phyloP scores from a whole-genome alignment of 2,113 vertebrate species.

The Xerus inauris region DNA sequence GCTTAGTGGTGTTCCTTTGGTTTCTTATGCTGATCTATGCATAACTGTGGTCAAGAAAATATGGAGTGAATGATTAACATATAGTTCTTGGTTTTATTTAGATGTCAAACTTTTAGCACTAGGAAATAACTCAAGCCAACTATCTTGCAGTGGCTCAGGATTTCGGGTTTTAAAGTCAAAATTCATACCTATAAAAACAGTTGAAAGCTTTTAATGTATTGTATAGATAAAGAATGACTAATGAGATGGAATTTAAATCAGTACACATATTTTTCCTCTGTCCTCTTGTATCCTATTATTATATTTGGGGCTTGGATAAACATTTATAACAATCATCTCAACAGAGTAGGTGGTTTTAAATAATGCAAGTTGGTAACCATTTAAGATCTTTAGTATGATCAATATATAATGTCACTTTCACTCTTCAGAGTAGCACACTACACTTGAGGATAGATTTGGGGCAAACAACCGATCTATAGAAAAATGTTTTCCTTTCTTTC shows the following conservation, averaged over 20 bases:
- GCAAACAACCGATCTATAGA: not conserved
- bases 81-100: slow-evolving; percentile 50
- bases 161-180: slow-evolving; percentile 60
- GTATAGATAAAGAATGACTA: slow-evolving; percentile 48
- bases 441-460: not conserved
- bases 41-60: slow-evolving; percentile 65
- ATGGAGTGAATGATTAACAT: slow-evolving; percentile 45
- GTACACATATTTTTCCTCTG: not conserved
- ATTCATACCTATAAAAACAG: slow-evolving; percentile 49
- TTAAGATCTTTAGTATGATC: slow-evolving; percentile 1
- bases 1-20: not conserved
- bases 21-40: slow-evolving; percentile 67
- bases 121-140: slow-evolving; percentile 48
- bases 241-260: slow-evolving; percentile 40
- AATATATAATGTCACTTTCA: not conserved
- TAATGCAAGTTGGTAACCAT: not conserved
- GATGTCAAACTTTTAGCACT: slow-evolving; percentile 56
- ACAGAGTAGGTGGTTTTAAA: slow-evolving; percentile 7
- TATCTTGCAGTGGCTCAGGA: slow-evolving; percentile 20
- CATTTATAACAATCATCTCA: not conserved
- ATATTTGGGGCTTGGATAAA: not conserved
- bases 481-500: not conserved
- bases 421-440: not conserved
- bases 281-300: not conserved
- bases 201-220: slow-evolving; percentile 20